These are phyloP conservation scores for Chloromyia formosa DNA, from an alignment of 2,888 invertebrate species.

Conservation along the genomic window DNA sequence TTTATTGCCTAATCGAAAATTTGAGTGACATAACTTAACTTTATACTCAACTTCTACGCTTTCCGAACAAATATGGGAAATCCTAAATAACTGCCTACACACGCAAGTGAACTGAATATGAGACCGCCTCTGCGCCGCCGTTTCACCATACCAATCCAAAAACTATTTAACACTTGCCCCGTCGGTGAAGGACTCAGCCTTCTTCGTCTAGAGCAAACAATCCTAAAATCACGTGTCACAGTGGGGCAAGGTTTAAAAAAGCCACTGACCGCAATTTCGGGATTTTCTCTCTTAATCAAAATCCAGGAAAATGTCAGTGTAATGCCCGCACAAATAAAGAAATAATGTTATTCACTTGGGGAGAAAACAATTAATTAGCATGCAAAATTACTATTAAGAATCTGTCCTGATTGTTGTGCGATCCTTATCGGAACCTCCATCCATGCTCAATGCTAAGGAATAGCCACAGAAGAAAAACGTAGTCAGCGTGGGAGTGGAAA, in stretches of 20 bases:
- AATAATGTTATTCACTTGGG: not conserved
- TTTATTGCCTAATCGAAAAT: constrained; percentile 36
- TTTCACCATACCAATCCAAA: not conserved
- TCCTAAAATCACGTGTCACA: not conserved
- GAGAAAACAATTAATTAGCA: constrained; percentile 46
- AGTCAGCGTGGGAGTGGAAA: constrained; percentile 6
- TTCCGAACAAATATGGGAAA: not conserved
- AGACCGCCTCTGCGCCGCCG: not conserved
- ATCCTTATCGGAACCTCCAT: not conserved
- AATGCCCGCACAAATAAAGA: too few relatives aligned
- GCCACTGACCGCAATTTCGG: constrained; percentile 11
- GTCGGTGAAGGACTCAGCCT: too few relatives aligned
- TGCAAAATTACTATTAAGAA: constrained; percentile 48
- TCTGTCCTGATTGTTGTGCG: constrained; percentile 37
- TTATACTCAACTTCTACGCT: not conserved
- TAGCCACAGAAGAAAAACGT: not conserved
- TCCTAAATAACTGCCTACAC: not conserved
- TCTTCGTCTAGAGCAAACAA: too few relatives aligned
- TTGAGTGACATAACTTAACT: constrained; percentile 20
- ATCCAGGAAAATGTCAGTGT: not conserved
- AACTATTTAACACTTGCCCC: too few relatives aligned
- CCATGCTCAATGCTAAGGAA: not conserved
- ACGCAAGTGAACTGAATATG: not conserved
- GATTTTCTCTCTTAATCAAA: not conserved
- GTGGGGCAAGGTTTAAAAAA: not conserved